Percentiles rank a stretch among this genome's conserved stretches.
Conservation (phyloP, 2,888 invertebrate species). For the Agonopterix heracliana region DNA sequence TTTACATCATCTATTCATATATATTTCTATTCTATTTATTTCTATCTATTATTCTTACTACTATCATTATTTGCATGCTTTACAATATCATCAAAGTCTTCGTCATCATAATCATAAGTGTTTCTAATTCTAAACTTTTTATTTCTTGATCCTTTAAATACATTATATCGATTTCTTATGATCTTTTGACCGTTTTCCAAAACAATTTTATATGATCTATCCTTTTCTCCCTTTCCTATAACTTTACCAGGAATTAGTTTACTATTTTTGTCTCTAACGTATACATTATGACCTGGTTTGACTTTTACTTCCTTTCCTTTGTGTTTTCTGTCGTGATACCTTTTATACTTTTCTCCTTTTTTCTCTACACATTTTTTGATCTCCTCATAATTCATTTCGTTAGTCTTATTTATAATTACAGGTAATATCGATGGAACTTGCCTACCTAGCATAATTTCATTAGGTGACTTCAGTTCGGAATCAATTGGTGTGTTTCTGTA, state of each 20-base stretch:
- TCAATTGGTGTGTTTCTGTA: conserved; percentile 7
- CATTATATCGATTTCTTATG: conserved; percentile 6
- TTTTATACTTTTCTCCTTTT: conserved; percentile 2
- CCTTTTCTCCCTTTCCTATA: background rate
- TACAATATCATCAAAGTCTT: background rate
- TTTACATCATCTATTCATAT: too few species aligned
- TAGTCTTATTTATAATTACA: background rate
- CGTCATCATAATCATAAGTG: background rate
- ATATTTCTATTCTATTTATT: too few species aligned
- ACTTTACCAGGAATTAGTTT: conserved; percentile 4
- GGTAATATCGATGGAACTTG: conserved; percentile 4
- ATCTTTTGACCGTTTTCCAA: conserved; percentile 4
- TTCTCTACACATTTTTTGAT: background rate
- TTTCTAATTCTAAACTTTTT: background rate
- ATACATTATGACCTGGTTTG: conserved; percentile 5
- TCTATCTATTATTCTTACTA: too few species aligned
- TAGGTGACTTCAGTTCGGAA: conserved; percentile 3
- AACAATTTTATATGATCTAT: conserved; percentile 5
- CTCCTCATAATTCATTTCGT: background rate
- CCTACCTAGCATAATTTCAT: conserved; percentile 5
- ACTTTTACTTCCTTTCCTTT: background rate
- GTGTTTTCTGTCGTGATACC: conserved; percentile 7
- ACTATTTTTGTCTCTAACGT: conserved; percentile 4
- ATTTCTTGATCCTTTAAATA: conserved; percentile 2
- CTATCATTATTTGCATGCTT: too few species aligned